Percentiles rank a stretch among this genome's conserved stretches.
Evolutionary conservation across 2,888 invertebrate genomes (phyloP).

Genomic region (Ormyrus labotus): DNA sequence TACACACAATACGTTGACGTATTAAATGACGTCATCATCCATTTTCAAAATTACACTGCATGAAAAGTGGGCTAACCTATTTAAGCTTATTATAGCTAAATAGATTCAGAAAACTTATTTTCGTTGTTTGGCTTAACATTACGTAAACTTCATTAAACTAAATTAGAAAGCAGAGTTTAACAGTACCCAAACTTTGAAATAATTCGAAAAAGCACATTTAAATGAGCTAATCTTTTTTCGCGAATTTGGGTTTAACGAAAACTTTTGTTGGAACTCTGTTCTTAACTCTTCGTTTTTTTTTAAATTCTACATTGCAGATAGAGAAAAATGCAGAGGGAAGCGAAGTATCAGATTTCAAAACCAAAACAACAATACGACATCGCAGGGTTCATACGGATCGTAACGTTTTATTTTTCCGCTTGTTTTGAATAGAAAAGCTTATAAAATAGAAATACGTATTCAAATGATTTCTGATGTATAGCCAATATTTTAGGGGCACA

Average conservation of each 20-base stretch:
- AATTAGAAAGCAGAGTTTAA: no score
- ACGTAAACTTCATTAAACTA: no score
- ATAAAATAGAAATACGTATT: conserved; percentile 14
- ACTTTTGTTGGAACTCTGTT: conserved; percentile 39
- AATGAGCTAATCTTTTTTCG: conserved; percentile 30
- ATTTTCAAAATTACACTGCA: no score
- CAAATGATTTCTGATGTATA: background rate
- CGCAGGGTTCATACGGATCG: conserved; percentile 8
- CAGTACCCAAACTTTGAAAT: no score
- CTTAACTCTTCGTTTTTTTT: conserved; percentile 17
- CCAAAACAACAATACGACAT: conserved; percentile 38
- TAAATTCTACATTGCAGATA: background rate
- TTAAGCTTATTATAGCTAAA: no score
- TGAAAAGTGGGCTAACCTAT: no score
- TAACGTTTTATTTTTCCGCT: conserved; percentile 34
- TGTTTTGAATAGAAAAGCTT: conserved; percentile 16
- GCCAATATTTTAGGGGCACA: no score
- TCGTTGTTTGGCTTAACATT: no score
- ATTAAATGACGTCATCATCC: no score
- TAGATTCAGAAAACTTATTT: no score
- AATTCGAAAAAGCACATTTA: conserved; percentile 25
- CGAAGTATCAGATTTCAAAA: conserved; percentile 37
- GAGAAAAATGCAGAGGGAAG: background rate
- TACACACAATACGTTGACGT: no score
- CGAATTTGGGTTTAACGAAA: conserved; percentile 21